Conservation (phyloP, 2,113 vertebrate species). For the Perca fluviatilis region DNA sequence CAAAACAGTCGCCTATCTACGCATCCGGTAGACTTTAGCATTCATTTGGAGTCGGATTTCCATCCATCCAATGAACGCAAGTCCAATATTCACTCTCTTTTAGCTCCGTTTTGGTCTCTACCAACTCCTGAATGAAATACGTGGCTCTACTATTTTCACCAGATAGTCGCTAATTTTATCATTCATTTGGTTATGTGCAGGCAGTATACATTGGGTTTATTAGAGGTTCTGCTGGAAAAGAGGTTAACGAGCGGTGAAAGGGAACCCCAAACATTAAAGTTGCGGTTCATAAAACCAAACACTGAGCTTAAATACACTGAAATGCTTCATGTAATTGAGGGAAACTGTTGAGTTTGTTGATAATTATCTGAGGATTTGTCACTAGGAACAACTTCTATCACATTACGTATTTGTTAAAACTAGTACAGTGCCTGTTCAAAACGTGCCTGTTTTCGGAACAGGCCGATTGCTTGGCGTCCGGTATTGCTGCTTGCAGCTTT, state of each 20-base stretch:
- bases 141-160: background rate
- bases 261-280: background rate
- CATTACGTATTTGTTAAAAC: background rate
- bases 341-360: background rate
- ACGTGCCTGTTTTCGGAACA: too few species aligned
- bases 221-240: background rate
- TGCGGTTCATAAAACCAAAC: background rate
- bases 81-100: background rate
- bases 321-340: background rate
- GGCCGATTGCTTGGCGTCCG: too few species aligned
- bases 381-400: background rate
- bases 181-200: background rate
- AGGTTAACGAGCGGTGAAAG: background rate
- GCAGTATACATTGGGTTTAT: background rate
- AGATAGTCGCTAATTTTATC: background rate
- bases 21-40: background rate
- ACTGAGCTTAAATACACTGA: background rate
- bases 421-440: too few species aligned
- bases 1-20: background rate
- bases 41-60: background rate
- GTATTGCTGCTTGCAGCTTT: too few species aligned
- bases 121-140: too few species aligned
- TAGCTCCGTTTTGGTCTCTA: too few species aligned
- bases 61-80: background rate
- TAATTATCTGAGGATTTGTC: background rate